phyloP scores from a whole-genome alignment of 2,888 invertebrate species.

The Conistra vaccinii region DNA sequence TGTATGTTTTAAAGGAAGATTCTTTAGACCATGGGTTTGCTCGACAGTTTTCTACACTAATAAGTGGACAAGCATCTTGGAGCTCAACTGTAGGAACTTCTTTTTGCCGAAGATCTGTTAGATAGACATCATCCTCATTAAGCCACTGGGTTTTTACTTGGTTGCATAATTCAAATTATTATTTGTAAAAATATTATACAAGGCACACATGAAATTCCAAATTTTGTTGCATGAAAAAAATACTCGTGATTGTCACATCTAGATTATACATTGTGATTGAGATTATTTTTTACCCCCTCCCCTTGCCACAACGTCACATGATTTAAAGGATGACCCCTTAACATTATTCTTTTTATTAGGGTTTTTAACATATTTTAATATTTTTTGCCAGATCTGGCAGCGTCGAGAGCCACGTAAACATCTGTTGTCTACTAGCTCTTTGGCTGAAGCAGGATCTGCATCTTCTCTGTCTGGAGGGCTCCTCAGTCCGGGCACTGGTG shows the following conservation, averaged over 20 bases:
- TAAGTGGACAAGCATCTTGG: background rate
- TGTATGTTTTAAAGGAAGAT: background rate
- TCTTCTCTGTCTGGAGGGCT: slow-evolving; percentile 96
- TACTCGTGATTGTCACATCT: background rate
- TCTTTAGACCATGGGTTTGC: background rate
- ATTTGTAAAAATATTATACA: background rate
- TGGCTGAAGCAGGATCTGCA: slow-evolving; percentile 96
- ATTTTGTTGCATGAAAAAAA: background rate
- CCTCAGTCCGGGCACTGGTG: slow-evolving; percentile 94
- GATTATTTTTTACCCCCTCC: background rate
- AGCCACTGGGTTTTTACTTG: background rate
- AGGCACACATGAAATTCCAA: background rate
- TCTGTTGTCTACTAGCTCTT: slow-evolving; percentile 95
- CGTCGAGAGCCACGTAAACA: slow-evolving; percentile 96
- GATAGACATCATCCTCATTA: background rate
- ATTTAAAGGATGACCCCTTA: background rate
- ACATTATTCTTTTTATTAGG: background rate
- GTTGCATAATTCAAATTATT: background rate
- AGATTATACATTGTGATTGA: background rate
- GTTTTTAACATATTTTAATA: background rate
- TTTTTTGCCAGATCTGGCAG: slow-evolving; percentile 93
- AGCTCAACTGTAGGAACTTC: background rate
- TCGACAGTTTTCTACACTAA: background rate
- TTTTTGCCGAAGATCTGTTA: background rate
- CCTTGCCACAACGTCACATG: background rate